Evolutionary conservation across 2,888 invertebrate genomes (phyloP).

Genomic region (Drosophila leonis): DNA sequence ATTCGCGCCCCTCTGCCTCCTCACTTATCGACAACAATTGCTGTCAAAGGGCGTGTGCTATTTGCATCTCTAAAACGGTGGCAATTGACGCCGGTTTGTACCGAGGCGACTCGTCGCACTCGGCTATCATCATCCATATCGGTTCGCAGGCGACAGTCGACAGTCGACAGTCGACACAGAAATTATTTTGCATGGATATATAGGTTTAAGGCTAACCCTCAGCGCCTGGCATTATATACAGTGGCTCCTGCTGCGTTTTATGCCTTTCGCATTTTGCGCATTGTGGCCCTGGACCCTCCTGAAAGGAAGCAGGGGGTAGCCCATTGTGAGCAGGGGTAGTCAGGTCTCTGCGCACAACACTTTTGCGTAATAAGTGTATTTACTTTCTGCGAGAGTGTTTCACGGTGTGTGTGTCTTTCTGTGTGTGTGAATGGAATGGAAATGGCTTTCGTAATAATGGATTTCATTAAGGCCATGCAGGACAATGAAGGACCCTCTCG

Average conservation of each 20-base stretch:
- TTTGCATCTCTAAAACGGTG: conserved; percentile 51
- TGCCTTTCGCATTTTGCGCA: conserved; percentile 39
- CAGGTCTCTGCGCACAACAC: conserved; percentile 61
- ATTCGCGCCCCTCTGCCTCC: not conserved
- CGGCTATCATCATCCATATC: conserved; percentile 43
- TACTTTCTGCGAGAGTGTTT: conserved; percentile 59
- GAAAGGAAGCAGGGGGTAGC: conserved; percentile 2
- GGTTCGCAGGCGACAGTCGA: conserved; percentile 5
- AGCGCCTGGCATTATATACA: conserved; percentile 58
- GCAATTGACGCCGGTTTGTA: conserved; percentile 57
- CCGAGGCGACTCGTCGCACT: conserved; percentile 10
- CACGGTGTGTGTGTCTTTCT: conserved; percentile 25
- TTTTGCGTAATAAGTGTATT: conserved; percentile 82
- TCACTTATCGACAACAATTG: conserved; percentile 29
- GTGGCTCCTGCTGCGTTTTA: conserved; percentile 77
- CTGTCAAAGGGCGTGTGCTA: conserved; percentile 56
- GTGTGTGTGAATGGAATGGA: conserved; percentile 62
- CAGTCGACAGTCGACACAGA: conserved; percentile 30
- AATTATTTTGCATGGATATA: conserved; percentile 27
- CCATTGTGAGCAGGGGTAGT: conserved; percentile 7
- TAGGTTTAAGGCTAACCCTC: conserved; percentile 27
- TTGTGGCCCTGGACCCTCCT: not conserved
- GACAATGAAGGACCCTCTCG: conserved; percentile 62
- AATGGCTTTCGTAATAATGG: conserved; percentile 81
- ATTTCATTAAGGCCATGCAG: conserved; percentile 79